Conservation (phyloP, 2,888 invertebrate genomes). For the Serripes groenlandicus region DNA sequence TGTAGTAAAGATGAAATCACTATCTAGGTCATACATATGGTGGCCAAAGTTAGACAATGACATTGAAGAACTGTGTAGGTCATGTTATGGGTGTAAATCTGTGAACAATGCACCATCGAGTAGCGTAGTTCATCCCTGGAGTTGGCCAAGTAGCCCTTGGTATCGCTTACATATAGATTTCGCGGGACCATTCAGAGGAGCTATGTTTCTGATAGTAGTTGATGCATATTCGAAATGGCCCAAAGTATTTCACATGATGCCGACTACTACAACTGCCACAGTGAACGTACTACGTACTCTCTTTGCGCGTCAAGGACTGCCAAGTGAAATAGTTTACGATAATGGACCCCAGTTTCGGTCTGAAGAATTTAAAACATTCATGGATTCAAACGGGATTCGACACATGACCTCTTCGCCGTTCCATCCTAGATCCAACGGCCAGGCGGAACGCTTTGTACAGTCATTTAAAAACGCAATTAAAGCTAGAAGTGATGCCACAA, state of each 20-base stretch:
- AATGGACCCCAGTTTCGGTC: conserved; percentile 68
- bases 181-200: conserved; percentile 60
- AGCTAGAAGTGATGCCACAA: conserved; percentile 37
- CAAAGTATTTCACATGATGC: conserved; percentile 32
- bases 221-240: conserved; percentile 67
- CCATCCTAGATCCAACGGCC: conserved; percentile 64
- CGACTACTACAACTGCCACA: conserved; percentile 44
- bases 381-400: conserved; percentile 53
- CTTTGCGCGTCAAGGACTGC: conserved; percentile 62
- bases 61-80: conserved; percentile 37
- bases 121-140: conserved; percentile 67
- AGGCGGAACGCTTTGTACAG: conserved; percentile 14
- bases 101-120: conserved; percentile 51
- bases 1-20: conserved; percentile 64
- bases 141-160: conserved; percentile 67
- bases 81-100: conserved; percentile 59
- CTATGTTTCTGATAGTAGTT: conserved; percentile 60
- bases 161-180: conserved; percentile 70
- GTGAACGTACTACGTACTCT: conserved; percentile 49
- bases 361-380: conserved; percentile 60
- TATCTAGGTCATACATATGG: conserved; percentile 66
- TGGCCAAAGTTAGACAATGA: conserved; percentile 68
- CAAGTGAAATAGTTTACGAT: conserved; percentile 65
- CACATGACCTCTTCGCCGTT: conserved; percentile 54
- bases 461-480: conserved; percentile 14